phyloP scores from a whole-genome alignment of 2,797 vertebrate genomes.

The Syncerus caffer region DNA sequence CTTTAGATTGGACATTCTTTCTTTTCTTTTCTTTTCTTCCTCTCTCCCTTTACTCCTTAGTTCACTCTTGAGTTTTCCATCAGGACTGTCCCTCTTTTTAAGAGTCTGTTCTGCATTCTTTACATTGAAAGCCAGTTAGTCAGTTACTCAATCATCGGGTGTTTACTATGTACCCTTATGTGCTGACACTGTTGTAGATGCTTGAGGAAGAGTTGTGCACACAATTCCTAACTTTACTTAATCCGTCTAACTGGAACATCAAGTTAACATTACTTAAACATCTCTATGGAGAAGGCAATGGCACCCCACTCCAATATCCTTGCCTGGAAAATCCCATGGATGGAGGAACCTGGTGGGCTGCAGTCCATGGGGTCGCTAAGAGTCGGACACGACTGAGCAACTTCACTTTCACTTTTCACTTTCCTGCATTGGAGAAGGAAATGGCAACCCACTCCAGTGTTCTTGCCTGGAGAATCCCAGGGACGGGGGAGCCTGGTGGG shows the following conservation, averaged over 20 bases:
- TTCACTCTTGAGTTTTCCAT: neutral
- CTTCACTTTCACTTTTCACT: no score
- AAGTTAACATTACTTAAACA: neutral
- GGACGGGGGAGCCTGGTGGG: no score
- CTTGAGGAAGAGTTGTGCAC: neutral
- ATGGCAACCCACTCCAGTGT: no score
- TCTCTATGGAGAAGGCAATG: neutral
- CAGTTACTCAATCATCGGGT: neutral
- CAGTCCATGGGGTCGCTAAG: no score
- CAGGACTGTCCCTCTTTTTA: neutral
- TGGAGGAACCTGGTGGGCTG: no score
- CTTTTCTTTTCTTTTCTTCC: neutral
- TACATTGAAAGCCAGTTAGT: neutral
- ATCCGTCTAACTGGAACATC: neutral
- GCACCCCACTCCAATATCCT: no score
- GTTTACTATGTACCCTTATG: neutral
- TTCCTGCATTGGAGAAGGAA: no score
- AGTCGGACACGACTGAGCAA: no score
- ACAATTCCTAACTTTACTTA: neutral
- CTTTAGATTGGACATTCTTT: neutral
- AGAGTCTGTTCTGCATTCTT: neutral
- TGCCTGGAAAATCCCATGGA: no score
- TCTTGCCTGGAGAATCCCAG: no score
- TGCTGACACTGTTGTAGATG: neutral
- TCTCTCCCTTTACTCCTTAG: neutral